Evolutionary conservation across 2,797 vertebrate genomes (phyloP), one percentile per base, ranked within the genome.

Genomic region (Xenopus petersii): DNA sequence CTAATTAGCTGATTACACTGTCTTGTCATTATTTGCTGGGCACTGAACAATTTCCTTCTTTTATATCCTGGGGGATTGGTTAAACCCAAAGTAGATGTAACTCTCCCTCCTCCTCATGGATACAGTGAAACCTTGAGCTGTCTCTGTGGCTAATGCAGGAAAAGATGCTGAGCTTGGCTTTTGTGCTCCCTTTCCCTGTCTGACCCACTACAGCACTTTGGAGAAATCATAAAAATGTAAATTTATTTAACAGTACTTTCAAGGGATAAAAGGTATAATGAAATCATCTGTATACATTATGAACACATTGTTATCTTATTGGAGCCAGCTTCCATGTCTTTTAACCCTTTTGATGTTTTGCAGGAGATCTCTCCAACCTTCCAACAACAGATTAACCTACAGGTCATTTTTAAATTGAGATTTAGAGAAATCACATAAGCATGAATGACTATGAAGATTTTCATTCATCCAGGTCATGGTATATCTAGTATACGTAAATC

Each of bases 241-340:
- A 78, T 78, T 78, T 78, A 78, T 78, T 73, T 71, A 73, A 73
- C 59, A 49, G 36, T 59, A 69, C 71, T 69, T 78, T 78, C 75
- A 30, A 78, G 75, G 70, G 60, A 73, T 73, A 64, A 78, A 78
- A 68, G 16, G 60, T 42, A 59, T 69, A 69, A 78, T 78, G 75
- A 73, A 78, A 73, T 69, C 51, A 64, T 59, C 64, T 64, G 42
- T 78, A 73, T 73, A 78, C 64, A 78, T 78, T 78, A 69, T 59
- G 51, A 73, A 78, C n/a, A 30, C 48, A 51, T 65, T 64, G 65
- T 73, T 78, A 69, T 64, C 65, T 73, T 42, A 58, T 21, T 69
- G 64, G 12, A 78, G 42, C 67, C 48, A 78, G 49, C 36, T 33
- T 26, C 51, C n/a, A 42, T 24, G 7, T 42, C 0, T 42, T 17